Base-by-base conservation (phyloP, 37 sponge, comb jelly and placozoan genomes). In the Beroe forskalii region DNA sequence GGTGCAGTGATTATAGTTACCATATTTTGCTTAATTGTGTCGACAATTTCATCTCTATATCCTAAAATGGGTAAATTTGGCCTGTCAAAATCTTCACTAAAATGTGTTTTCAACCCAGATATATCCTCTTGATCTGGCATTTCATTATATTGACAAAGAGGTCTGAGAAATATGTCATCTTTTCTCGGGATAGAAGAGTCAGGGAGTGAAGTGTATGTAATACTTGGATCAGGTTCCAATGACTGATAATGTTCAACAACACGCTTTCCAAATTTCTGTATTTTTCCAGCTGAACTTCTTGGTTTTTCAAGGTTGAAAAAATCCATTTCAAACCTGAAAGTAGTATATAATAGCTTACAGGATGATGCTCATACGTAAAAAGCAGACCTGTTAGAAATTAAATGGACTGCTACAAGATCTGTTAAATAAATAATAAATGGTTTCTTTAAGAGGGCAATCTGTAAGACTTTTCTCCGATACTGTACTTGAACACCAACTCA, bases 1-100 rank as follows among this genome's bases (percentile, higher is more conserved):
- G 93, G 76, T 0, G 96, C 98, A 61, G 95, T 90, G 25, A 97
- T 92, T 1, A 97, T 92, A 0, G 94, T 93, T 9, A 97, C 96
- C 33, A 91, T 89, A 67, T 94, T 94, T 0, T 61, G 22, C 48
- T 93, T 93, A 33, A 97, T 94, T 12, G 94, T 94, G 30, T 91
- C 69, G 0, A 97, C 38, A 1, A 97, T 94, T 25, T 92, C 61
- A 6, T 93, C 91, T 40, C 83, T 89, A 42, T 91, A 66, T 0
- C 90, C 39, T 22, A 76, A 80, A 30, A 97, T 94, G 28, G 98
- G 98, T 22, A 89, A 39, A 91, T 93, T 41, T 0, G 80, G 89
- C 4, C 76, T 36, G 44, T 43, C 55, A 40, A 42, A 44, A 2
- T 14, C 23, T 19, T 62, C 33, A 67, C 20, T 40, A 62, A 90